Conservation (phyloP, 2,113 vertebrate species). For the Dolichotis patagonum region DNA sequence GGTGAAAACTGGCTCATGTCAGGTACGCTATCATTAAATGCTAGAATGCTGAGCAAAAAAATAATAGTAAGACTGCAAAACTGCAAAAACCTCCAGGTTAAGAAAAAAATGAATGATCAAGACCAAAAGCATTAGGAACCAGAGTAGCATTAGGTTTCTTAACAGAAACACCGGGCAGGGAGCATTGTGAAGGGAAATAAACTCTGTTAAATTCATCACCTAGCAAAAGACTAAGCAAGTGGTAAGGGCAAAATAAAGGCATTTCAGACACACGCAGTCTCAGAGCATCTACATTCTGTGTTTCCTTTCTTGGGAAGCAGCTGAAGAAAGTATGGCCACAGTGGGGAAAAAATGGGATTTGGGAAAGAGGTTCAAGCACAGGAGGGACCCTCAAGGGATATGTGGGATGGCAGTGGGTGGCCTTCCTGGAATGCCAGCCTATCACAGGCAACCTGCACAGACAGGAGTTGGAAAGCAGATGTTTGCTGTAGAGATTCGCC, state of each 20-base stretch:
- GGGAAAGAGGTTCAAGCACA: neutral
- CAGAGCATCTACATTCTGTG: neutral
- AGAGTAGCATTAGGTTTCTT: neutral
- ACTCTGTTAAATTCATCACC: conserved; percentile 15
- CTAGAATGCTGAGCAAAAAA: neutral
- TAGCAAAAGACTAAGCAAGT: neutral
- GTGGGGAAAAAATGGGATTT: neutral
- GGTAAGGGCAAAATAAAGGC: neutral
- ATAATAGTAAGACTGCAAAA: neutral
- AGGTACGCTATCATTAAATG: neutral
- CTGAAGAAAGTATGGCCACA: neutral
- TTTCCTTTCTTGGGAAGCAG: neutral
- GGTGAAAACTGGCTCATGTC: neutral
- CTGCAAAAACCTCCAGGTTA: neutral
- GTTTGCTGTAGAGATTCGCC: neutral
- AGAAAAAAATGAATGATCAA: neutral
- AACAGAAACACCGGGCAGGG: neutral
- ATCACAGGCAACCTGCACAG: neutral
- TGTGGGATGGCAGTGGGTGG: neutral
- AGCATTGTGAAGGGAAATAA: neutral
- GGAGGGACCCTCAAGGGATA: neutral
- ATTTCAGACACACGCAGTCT: neutral
- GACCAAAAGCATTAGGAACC: neutral
- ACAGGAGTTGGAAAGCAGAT: neutral
- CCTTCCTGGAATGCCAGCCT: neutral